Evolutionary conservation across 2,888 invertebrate species (phyloP).

Genomic region (Hoplodrina blanda): DNA sequence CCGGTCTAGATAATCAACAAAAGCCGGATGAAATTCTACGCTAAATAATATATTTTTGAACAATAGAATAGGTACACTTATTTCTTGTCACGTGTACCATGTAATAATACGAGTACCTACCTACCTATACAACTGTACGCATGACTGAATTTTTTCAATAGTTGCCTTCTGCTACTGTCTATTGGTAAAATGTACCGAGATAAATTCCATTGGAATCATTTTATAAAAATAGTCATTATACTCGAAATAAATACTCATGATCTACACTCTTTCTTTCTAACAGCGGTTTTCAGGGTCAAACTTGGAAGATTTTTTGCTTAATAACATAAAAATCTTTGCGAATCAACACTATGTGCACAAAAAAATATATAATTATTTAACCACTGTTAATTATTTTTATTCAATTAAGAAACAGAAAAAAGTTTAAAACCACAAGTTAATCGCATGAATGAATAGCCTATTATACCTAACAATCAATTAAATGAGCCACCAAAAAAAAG

Average conservation of each 20-base stretch:
- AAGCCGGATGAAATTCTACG: constrained; percentile 69
- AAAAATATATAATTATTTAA: background rate
- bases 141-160: constrained; percentile 57
- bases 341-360: background rate
- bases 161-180: constrained; percentile 10
- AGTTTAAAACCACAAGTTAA: background rate
- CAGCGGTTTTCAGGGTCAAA: constrained; percentile 2
- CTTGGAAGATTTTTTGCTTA: too few relatives aligned
- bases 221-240: constrained; percentile 16
- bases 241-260: constrained; percentile 14
- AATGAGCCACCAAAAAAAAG: background rate
- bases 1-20: constrained; percentile 71
- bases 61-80: constrained; percentile 39
- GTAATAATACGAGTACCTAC: constrained; percentile 21
- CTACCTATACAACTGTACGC: constrained; percentile 39
- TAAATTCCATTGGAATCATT: constrained; percentile 34
- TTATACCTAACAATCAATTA: background rate
- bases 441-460: background rate
- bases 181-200: constrained; percentile 9
- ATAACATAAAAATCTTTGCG: background rate
- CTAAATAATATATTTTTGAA: constrained; percentile 30
- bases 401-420: background rate
- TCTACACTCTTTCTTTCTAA: background rate
- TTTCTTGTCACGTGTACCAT: constrained; percentile 47
- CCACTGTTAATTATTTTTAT: background rate